Conservation (phyloP, 2,888 invertebrate genomes). For the Cephus sareptanus region DNA sequence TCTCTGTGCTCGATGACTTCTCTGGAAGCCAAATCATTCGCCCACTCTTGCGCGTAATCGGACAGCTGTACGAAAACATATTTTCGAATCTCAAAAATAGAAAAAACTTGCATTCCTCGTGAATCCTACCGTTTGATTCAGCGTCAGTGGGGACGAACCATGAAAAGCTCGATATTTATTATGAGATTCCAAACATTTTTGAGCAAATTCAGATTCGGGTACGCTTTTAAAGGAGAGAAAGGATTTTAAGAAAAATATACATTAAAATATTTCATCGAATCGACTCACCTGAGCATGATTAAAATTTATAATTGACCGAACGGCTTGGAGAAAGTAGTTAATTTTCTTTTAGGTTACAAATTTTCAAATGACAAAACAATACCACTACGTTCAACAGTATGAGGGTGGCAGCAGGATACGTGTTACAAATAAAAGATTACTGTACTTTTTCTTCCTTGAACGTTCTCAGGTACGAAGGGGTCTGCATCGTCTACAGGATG, state of each 20-base stretch:
- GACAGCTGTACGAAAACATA: neutral
- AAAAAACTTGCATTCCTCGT: neutral
- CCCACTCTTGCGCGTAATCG: conserved; percentile 52
- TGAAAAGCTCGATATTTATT: conserved; percentile 51
- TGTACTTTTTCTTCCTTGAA: neutral
- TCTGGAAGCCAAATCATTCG: conserved; percentile 40
- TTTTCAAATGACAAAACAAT: neutral
- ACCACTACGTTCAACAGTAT: neutral
- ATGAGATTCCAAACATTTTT: conserved; percentile 44
- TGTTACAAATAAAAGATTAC: neutral
- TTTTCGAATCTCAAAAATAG: neutral
- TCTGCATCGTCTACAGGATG: conserved; percentile 88
- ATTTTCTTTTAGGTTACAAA: conserved; percentile 1
- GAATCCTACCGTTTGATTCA: conserved; percentile 43
- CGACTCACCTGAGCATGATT: neutral
- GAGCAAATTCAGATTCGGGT: conserved; percentile 32
- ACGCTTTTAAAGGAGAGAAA: neutral
- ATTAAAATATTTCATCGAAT: neutral
- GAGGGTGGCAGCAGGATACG: neutral
- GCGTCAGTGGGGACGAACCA: conserved; percentile 39
- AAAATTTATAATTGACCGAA: neutral
- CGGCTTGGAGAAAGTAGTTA: neutral
- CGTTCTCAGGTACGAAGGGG: conserved; percentile 77
- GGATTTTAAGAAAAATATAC: neutral
- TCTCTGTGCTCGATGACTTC: conserved; percentile 39